Evolutionary conservation across 37 sponge, comb jelly and placozoan genomes (phyloP), one percentile per base, ranked within the genome.

Genomic region (Halisarca cf. caerulea): DNA sequence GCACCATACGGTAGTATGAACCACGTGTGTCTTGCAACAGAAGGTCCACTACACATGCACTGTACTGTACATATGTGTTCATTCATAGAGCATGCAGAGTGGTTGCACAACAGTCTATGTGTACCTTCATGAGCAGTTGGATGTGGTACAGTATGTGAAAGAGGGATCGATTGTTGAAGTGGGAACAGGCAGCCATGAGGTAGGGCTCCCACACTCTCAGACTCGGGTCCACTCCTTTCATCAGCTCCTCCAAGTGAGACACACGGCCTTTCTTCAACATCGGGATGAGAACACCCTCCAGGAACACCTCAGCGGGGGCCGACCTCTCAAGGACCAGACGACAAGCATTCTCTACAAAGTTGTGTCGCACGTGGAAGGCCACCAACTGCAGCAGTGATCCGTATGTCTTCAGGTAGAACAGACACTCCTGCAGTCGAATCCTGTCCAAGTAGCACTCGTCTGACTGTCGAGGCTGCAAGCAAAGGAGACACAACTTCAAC

Each of bases 91-190:
- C n/a, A 47, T 6, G 11, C 11, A 6, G 20, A 61, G 64, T 23
- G 6, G 64, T 6, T 23, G 8, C 27, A 38, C 44, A 40, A n/a
- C 24, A 18, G 38, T 21, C n/a, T 33, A 20, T 51, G 55, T 80
- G 18, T 57, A 94, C 95, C 79, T 83, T 86, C 96, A 96, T 95
- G 85, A 90, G 92, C 9, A 92, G 80, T 57, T 92, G 96, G 25
- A 91, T 87, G 38, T 79, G 60, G 55, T 93, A 93, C 54, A 95
- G 87, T 28, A 93, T 71, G 66, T 87, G 82, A 35, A 69, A 85
- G 25, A 95, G 89, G 24, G 57, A 55, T 35, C 75, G 51, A 40
- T 68, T 54, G 45, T 77, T 85, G 54, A 95, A 87, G 82, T 80
- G 80, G 47, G 85, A 82, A 40, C 96, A 95, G 23, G 83, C 82